Conservation (phyloP, 92 coral and sea anemone genomes). For the Epizoanthus scotinus region DNA sequence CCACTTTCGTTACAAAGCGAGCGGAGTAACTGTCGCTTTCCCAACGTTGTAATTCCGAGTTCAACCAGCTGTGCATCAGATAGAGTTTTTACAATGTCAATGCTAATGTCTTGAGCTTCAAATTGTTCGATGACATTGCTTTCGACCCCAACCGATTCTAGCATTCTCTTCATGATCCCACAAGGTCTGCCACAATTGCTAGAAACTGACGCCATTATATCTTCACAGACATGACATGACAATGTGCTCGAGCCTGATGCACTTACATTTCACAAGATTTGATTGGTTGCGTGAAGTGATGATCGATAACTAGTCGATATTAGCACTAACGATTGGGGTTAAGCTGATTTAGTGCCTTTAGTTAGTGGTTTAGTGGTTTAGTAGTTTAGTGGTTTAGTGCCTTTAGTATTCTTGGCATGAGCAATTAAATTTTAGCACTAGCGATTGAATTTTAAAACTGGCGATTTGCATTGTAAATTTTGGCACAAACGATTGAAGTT, state of each 20-base stretch:
- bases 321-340: constrained; percentile 5
- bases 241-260: not conserved
- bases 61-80: constrained; percentile 40
- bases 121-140: constrained; percentile 21
- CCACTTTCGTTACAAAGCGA: constrained; percentile 26
- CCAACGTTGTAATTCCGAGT: constrained; percentile 32
- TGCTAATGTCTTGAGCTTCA: constrained; percentile 43
- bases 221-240: too few relatives aligned
- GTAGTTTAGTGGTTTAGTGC: too few relatives aligned
- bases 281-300: constrained; percentile 36
- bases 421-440: constrained; percentile 1
- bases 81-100: constrained; percentile 31
- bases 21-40: constrained; percentile 25
- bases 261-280: constrained; percentile 16
- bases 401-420: too few relatives aligned
- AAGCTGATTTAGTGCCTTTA: not conserved
- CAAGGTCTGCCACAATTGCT: not conserved
- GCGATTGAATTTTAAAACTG: not conserved
- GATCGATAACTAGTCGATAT: constrained; percentile 38
- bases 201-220: not conserved
- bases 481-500: too few relatives aligned
- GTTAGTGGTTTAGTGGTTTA: too few relatives aligned
- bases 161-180: not conserved
- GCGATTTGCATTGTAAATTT: not conserved
- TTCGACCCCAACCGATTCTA: constrained; percentile 13